Evolutionary conservation across 2,113 vertebrate genomes (phyloP).

Genomic region (Haemorhous mexicanus): DNA sequence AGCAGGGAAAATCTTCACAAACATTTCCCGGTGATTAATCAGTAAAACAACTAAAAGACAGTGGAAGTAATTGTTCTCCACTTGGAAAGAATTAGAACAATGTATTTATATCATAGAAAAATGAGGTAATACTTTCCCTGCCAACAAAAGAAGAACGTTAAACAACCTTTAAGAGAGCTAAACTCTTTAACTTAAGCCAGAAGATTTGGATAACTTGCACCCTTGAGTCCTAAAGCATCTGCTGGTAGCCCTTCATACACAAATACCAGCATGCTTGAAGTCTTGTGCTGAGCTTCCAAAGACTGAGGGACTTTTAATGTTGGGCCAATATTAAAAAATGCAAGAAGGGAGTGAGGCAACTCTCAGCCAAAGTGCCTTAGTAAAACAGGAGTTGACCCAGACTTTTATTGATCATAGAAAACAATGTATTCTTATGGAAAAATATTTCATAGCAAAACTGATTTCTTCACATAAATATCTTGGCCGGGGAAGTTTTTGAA

Average conservation of each 20-base stretch:
- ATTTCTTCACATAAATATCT: not conserved
- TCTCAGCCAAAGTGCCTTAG: not conserved
- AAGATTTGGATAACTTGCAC: not conserved
- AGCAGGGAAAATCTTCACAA: not conserved
- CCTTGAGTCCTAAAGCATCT: not conserved
- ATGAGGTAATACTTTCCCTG: slow-evolving; percentile 10
- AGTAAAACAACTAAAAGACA: not conserved
- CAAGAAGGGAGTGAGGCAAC: not conserved
- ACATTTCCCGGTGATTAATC: not conserved
- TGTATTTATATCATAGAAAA: not conserved
- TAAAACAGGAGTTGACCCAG: not conserved
- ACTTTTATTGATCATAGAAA: not conserved
- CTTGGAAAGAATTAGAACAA: not conserved
- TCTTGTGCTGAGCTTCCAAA: not conserved
- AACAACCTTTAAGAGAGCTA: not conserved
- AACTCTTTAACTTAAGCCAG: not conserved
- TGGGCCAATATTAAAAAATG: not conserved
- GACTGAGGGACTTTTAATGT: not conserved
- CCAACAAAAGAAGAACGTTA: not conserved
- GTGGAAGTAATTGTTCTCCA: not conserved
- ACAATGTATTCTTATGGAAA: not conserved
- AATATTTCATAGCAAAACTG: not conserved
- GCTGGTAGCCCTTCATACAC: not conserved
- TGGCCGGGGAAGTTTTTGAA: not conserved
- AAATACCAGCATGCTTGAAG: not conserved